A percentile compares a stretch with the other conserved stretches of the same genome.
Evolutionary conservation across 2,888 invertebrate genomes (phyloP).

Genomic region (Diabrotica balteata): DNA sequence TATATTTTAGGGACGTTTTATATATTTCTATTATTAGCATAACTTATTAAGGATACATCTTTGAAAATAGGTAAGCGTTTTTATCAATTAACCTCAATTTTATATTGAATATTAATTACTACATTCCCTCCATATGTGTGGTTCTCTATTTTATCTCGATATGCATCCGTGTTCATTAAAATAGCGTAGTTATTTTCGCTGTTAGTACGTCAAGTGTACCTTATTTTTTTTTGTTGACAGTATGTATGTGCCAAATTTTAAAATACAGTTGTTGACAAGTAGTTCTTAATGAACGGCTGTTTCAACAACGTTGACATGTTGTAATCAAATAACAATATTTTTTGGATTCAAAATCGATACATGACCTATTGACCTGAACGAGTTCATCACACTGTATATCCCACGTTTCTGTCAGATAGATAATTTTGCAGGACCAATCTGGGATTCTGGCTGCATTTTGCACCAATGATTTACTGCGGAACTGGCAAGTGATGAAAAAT

Average conservation of each 20-base stretch:
- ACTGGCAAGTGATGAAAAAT: too few species aligned
- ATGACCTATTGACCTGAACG: slow-evolving; percentile 37
- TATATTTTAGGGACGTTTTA: not conserved
- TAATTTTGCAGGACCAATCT: slow-evolving; percentile 9
- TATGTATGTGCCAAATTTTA: slow-evolving; percentile 11
- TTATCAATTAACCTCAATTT: too few species aligned
- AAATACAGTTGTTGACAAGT: slow-evolving; percentile 15
- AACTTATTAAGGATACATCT: too few species aligned
- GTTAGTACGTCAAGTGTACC: slow-evolving; percentile 8
- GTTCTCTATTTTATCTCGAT: too few species aligned
- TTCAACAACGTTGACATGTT: not conserved
- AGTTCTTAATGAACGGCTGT: slow-evolving; percentile 5
- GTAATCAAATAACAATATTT: slow-evolving; percentile 1
- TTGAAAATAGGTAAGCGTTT: too few species aligned
- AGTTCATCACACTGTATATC: slow-evolving; percentile 28
- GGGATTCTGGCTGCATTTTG: not conserved
- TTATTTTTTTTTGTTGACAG: slow-evolving; percentile 3
- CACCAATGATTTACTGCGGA: too few species aligned
- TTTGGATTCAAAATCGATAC: slow-evolving; percentile 31
- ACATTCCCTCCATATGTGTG: too few species aligned
- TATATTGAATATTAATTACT: too few species aligned
- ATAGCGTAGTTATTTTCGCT: slow-evolving; percentile 14
- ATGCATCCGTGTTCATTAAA: slow-evolving; percentile 2
- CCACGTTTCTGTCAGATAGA: too few species aligned
- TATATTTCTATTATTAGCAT: not conserved